phyloP scores from a whole-genome alignment of 2,888 invertebrate species.

The Willowsia nigromaculata region DNA sequence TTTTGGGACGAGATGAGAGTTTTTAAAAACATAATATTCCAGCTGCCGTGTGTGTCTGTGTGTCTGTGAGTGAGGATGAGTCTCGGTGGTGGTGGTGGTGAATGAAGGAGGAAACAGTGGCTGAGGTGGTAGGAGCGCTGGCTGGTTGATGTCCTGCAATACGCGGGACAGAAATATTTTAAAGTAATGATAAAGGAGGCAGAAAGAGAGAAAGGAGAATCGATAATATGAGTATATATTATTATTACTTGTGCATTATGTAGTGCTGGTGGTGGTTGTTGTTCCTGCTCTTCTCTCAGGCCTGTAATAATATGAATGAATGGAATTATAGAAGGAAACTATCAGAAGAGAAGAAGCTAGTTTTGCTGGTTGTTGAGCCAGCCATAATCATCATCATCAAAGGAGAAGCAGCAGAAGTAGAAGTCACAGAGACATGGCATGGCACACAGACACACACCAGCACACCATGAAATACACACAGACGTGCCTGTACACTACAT shows the following conservation, averaged over 20 bases:
- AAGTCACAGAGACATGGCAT: constrained; percentile 40
- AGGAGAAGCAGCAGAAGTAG: background rate
- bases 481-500: constrained; percentile 73
- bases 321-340: constrained; percentile 52
- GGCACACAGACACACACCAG: constrained; percentile 41
- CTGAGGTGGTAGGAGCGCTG: background rate
- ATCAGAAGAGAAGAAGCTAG: constrained; percentile 10
- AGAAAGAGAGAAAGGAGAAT: constrained; percentile 32
- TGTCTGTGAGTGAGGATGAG: constrained; percentile 20
- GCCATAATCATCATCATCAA: constrained; percentile 40
- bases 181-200: constrained; percentile 56
- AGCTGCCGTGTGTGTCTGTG: constrained; percentile 16
- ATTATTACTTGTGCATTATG: constrained; percentile 54
- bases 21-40: constrained; percentile 46
- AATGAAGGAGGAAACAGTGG: background rate
- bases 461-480: constrained; percentile 65
- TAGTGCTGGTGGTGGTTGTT: constrained; percentile 23
- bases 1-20: constrained; percentile 48
- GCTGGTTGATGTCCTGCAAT: background rate
- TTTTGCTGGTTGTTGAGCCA: constrained; percentile 53
- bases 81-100: background rate
- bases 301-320: constrained; percentile 58
- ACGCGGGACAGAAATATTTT: constrained; percentile 57
- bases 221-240: constrained; percentile 47
- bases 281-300: constrained; percentile 12